A percentile compares a stretch with the other conserved stretches of the same genome.
These are phyloP conservation scores for Nomada fabriciana DNA, from an alignment of 2,888 invertebrate species.

Conservation along the genomic window DNA sequence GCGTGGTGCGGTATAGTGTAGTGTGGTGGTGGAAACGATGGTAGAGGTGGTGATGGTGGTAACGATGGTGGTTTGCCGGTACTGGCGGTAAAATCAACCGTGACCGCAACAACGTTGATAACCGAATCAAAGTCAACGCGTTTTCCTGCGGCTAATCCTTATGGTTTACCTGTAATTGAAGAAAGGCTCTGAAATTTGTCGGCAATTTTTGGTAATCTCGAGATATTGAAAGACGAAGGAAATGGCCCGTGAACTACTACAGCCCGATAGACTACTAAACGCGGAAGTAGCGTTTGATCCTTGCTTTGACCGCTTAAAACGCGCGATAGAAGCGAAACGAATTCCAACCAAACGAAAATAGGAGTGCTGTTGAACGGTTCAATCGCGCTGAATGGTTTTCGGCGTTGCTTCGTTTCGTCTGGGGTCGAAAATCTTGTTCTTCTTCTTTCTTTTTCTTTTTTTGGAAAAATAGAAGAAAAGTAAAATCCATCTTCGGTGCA, in stretches of 20 bases:
- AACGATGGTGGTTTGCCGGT: conserved; percentile 20
- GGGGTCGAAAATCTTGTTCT: too few species aligned
- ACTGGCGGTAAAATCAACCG: conserved; percentile 27
- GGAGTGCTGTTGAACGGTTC: too few species aligned
- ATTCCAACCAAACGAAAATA: too few species aligned
- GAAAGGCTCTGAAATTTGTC: background rate
- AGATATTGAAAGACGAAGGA: conserved; percentile 25
- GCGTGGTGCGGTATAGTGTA: conserved; percentile 2
- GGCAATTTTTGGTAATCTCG: background rate
- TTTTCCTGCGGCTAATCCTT: background rate
- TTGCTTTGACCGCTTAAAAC: too few species aligned
- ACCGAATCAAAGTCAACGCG: background rate
- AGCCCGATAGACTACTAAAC: too few species aligned
- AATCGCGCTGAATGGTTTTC: too few species aligned
- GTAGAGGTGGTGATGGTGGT: conserved; percentile 19
- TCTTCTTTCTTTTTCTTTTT: background rate
- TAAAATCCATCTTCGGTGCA: conserved; percentile 44
- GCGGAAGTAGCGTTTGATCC: too few species aligned
- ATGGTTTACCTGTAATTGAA: background rate
- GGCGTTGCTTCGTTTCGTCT: background rate
- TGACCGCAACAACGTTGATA: conserved; percentile 14
- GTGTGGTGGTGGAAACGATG: conserved; percentile 24
- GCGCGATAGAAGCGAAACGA: too few species aligned
- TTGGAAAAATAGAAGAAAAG: too few species aligned
- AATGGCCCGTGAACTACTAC: conserved; percentile 26